phyloP scores from a whole-genome alignment of 2,113 vertebrate genomes.

The Climacteris rufus region DNA sequence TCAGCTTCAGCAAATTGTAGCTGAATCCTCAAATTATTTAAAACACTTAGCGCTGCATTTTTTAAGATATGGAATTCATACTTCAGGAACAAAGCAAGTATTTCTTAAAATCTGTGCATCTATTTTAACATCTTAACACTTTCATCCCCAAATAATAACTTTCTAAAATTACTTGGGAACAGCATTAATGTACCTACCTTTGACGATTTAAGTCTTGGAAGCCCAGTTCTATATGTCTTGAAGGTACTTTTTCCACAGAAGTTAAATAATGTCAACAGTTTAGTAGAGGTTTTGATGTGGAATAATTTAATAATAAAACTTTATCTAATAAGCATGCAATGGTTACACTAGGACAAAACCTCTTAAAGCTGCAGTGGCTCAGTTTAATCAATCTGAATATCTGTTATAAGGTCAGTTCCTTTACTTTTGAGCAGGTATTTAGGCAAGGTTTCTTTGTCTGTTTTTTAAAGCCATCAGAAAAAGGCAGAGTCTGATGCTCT shows the following conservation, averaged over 20 bases:
- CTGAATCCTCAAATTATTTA: conserved; percentile 14
- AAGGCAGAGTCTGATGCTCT: not conserved
- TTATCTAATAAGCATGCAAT: conserved; percentile 80
- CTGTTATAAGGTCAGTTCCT: conserved; percentile 20
- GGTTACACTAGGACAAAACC: conserved; percentile 70
- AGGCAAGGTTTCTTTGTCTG: conserved; percentile 31
- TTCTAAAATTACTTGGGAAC: conserved; percentile 73
- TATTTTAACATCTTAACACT: conserved; percentile 53
- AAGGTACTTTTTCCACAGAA: conserved; percentile 87
- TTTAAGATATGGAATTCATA: not conserved
- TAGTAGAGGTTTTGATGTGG: conserved; percentile 86
- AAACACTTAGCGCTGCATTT: not conserved
- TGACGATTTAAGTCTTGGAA: conserved; percentile 82
- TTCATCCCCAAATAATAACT: conserved; percentile 67
- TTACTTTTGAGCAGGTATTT: not conserved
- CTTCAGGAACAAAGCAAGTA: conserved; percentile 31
- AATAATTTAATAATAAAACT: conserved; percentile 76
- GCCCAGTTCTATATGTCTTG: conserved; percentile 88
- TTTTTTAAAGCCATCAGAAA: not conserved
- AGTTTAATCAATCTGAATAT: conserved; percentile 51
- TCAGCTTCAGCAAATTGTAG: not conserved
- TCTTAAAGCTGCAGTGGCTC: conserved; percentile 78
- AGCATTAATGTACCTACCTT: conserved; percentile 90
- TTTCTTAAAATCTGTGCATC: not conserved
- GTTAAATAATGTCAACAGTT: conserved; percentile 96